phyloP scores from a whole-genome alignment of 1,140 invertebrate genomes.

The Teleopsis dalmanni region DNA sequence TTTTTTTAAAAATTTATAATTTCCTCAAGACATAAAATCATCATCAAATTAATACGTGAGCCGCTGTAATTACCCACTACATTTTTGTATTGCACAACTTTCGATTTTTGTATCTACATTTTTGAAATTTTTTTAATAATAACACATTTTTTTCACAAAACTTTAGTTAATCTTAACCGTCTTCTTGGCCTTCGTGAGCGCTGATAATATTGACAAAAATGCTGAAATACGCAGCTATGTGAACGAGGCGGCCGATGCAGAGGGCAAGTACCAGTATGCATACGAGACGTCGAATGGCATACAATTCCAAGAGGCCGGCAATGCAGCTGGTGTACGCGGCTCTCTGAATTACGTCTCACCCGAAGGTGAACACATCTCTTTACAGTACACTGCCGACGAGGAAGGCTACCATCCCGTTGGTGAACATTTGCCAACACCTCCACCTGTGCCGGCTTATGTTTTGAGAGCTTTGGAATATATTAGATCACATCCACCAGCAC shows the following conservation, averaged over 20 bases:
- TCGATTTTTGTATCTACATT: not conserved
- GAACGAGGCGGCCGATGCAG: conserved; percentile 36
- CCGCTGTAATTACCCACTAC: no score
- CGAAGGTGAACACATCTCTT: conserved; percentile 46
- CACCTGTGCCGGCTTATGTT: conserved; percentile 41
- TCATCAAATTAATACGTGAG: no score
- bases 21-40: no score
- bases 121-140: not conserved
- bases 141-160: not conserved
- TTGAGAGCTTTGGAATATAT: conserved; percentile 47
- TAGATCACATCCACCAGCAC: conserved; percentile 43
- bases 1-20: no score
- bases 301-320: conserved; percentile 35
- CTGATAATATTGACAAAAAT: conserved; percentile 41
- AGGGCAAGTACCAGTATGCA: conserved; percentile 37
- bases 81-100: no score
- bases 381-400: conserved; percentile 57
- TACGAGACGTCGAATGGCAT: conserved; percentile 42
- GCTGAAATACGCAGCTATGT: conserved; percentile 40
- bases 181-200: conserved; percentile 25
- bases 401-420: conserved; percentile 51
- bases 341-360: conserved; percentile 33
- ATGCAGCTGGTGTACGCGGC: conserved; percentile 31
- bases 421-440: conserved; percentile 49
- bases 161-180: conserved; percentile 22